A percentile compares a stretch with the other conserved stretches of the same genome.
Evolutionary conservation across 2,888 invertebrate genomes (phyloP).

Genomic region (Agonopterix subpropinquella): DNA sequence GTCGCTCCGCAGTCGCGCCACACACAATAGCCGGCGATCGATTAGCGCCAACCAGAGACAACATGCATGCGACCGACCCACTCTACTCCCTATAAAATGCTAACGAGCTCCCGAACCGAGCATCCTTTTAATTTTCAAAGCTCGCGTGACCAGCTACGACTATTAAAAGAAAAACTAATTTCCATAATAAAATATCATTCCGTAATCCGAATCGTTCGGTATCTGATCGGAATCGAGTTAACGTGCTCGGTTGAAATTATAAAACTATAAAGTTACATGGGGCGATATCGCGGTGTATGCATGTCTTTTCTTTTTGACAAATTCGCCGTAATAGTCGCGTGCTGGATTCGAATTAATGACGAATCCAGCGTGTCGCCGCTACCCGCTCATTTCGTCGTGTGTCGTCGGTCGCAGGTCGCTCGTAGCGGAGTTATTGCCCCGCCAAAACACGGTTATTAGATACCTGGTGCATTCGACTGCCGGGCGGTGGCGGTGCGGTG

Average conservation of each 20-base stretch:
- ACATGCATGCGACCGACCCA: not conserved
- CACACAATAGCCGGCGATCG: constrained; percentile 61
- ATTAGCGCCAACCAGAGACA: constrained; percentile 35
- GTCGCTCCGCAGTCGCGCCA: constrained; percentile 13
- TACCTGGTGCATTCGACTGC: constrained; percentile 58
- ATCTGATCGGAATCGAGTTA: constrained; percentile 68
- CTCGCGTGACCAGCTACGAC: constrained; percentile 59
- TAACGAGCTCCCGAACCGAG: constrained; percentile 49
- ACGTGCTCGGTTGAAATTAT: constrained; percentile 66
- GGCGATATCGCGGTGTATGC: constrained; percentile 66
- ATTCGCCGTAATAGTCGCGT: constrained; percentile 67
- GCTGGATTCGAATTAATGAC: constrained; percentile 66
- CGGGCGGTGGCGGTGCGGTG: constrained; percentile 35
- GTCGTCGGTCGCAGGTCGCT: constrained; percentile 20
- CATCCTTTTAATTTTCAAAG: constrained; percentile 49
- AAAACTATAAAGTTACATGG: constrained; percentile 63
- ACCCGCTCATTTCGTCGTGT: constrained; percentile 64
- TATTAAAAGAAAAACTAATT: constrained; percentile 72
- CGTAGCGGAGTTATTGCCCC: constrained; percentile 28
- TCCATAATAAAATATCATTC: constrained; percentile 66
- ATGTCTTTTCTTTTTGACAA: constrained; percentile 63
- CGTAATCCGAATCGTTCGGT: constrained; percentile 38
- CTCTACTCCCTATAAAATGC: constrained; percentile 26
- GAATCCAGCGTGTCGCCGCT: constrained; percentile 59
- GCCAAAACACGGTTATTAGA: constrained; percentile 69